phyloP scores from a whole-genome alignment of 2,888 invertebrate genomes.

The Cephus pulcher region DNA sequence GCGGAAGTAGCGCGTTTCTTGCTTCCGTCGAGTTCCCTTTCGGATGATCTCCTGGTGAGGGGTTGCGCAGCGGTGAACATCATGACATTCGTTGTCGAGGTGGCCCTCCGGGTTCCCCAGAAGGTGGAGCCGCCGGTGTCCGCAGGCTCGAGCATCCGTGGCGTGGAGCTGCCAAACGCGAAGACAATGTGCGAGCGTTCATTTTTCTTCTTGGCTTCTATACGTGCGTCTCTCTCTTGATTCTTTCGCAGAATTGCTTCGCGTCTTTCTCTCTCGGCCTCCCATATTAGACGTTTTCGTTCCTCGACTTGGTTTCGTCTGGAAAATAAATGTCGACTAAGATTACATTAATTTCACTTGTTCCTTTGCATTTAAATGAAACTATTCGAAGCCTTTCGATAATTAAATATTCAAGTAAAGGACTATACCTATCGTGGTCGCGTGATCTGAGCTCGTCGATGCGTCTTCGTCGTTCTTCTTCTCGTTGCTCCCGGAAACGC shows the following conservation, averaged over 20 bases:
- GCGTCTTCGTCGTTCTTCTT: constrained; percentile 83
- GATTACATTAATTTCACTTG: background rate
- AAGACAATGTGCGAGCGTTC: constrained; percentile 81
- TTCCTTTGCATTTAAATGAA: background rate
- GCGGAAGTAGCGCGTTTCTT: constrained; percentile 85
- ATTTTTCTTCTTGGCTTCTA: constrained; percentile 83
- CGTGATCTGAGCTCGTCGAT: constrained; percentile 85
- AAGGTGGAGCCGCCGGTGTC: constrained; percentile 80
- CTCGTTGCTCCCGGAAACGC: constrained; percentile 89
- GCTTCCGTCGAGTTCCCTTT: constrained; percentile 80
- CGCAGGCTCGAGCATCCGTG: constrained; percentile 85
- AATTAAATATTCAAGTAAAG: background rate
- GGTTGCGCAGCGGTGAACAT: constrained; percentile 75
- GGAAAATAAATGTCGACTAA: constrained; percentile 17
- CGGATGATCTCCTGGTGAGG: constrained; percentile 86
- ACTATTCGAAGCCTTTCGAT: background rate
- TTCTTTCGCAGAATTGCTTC: constrained; percentile 89
- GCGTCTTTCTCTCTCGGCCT: constrained; percentile 87
- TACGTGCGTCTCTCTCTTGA: constrained; percentile 83
- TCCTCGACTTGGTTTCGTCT: constrained; percentile 80
- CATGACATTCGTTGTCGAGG: constrained; percentile 91
- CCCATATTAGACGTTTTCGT: constrained; percentile 88
- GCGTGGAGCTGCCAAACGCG: constrained; percentile 93
- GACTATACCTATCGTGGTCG: constrained; percentile 75
- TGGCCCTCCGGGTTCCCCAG: constrained; percentile 90